Percentiles rank a stretch among this genome's conserved stretches.
Evolutionary conservation across 1,140 invertebrate species (phyloP).

Genomic region (Tribolium madens): DNA sequence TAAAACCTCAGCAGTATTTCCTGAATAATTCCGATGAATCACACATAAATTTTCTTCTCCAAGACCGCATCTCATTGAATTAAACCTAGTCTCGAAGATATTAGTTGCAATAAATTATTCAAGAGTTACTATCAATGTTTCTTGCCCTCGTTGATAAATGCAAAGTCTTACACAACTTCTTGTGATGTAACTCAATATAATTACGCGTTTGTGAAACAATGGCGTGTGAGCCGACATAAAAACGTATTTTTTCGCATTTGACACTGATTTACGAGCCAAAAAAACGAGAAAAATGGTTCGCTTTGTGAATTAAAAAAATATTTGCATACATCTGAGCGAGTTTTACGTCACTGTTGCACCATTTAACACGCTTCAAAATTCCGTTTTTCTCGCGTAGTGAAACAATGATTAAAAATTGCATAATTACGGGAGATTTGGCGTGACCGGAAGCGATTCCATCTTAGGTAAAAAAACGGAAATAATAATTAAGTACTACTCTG

Average conservation of each 20-base stretch:
- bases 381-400: too few relatives aligned
- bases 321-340: not conserved
- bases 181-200: constrained; percentile 11
- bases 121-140: constrained; percentile 9
- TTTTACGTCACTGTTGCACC: constrained; percentile 20
- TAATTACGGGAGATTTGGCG: too few relatives aligned
- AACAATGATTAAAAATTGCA: too few relatives aligned
- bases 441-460: constrained; percentile 21
- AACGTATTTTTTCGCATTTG: not conserved
- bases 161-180: constrained; percentile 4
- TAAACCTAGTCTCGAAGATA: constrained; percentile 16
- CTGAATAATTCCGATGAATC: constrained; percentile 21
- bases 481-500: not conserved
- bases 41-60: constrained; percentile 11
- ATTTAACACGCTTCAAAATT: constrained; percentile 30
- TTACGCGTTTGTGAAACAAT: constrained; percentile 3
- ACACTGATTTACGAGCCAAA: constrained; percentile 9
- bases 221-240: not conserved
- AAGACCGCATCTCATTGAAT: constrained; percentile 26
- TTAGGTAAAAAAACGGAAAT: constrained; percentile 2
- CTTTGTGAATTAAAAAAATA: not conserved
- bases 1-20: not conserved
- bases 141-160: not conserved
- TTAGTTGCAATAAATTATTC: constrained; percentile 37
- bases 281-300: not conserved